Base-by-base conservation (phyloP, 2,797 vertebrate species). In the Delichon dasypus region DNA sequence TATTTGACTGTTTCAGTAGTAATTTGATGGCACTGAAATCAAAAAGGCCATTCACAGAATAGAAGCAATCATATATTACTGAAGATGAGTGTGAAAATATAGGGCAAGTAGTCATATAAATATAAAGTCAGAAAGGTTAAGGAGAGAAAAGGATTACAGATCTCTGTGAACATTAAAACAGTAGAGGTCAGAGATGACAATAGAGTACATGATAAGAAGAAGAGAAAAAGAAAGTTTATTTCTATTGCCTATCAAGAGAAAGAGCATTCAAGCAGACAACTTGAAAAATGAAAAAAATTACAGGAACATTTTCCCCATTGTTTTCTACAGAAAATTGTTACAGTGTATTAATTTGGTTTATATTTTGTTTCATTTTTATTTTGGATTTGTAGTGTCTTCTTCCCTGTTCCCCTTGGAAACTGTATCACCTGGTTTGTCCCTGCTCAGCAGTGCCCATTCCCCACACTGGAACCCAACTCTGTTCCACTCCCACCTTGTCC, bases 281-380 rank as follows among this genome's bases (percentile, higher is more conserved):
- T 23, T n/a, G 44, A 83, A 4, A 79, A 6, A 0, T 5, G 45
- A 88, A 88, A 77, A 77, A 73, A 45, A 27, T 13, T 38, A 44
- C 44, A 67, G 3, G 8, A 75, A 62, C 0, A 0, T 45, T 70
- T 84, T 51, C 3, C 2, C 4, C 7, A 34, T 66, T 36, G 3
- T 25, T 42, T 85, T 57, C 53, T 47, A 48, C 11, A 64, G 19
- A 58, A 79, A 60, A 16, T 10, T 10, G 0, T 40, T 75, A 36
- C 38, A 38, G 38, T 38, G 38, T 38, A 38, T 38, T 38, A 38
- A 38, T 38, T 38, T 38, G 36, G 36, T 38, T 38, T 38, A 38
- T 38, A 11, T 38, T 38, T 38, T 38, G 38, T 38, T 38, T 12
- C 38, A 38, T 38, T 38, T 38, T 38, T 38, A 38, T 38, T 38